Evolutionary conservation across 2,113 vertebrate genomes (phyloP), one percentile per base, ranked within the genome.

Genomic region (Synodontis membranacea): DNA sequence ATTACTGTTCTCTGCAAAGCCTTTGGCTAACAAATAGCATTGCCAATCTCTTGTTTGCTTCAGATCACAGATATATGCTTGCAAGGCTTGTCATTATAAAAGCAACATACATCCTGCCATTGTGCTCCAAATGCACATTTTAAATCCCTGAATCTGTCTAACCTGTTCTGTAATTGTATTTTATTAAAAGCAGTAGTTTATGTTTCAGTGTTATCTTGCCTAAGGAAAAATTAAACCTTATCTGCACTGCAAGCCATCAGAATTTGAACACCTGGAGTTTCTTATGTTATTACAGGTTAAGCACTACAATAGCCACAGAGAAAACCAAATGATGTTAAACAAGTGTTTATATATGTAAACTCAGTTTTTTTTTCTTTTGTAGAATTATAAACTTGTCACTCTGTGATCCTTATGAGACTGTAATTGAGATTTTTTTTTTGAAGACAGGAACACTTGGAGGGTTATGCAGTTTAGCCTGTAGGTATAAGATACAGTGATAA

Each of bases 21-120:
- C 94, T 93, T 94, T 94, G 93, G 90, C 91, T 92, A 95, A 94
- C 95, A 95, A 94, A 95, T 95, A 94, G 94, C 94, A 94, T 92
- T 94, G 91, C 91, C 94, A 94, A 95, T 94, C 62, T 34, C 68
- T 84, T 80, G 75, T 84, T 90, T 87, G 80, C 80, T 82, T 79
- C 56, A 68, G 83, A 83, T 80, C 46, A 25, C 54, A 74, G 79
- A 84, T 60, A 83, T 94, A 93, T 93, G 89, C 90, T 91, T 83
- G 48, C 82, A 87, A 86, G 89, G 87, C 89, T 85, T 70, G 85
- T 62, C 86, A 86, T 54, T 84, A 83, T 83, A 82, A 83, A 79
- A 84, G 88, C 81, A 52, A 72, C 83, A 88, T 48, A 89, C 70
- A 91, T 88, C 84, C 87, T 74, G 42, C 83, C 80, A 88, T 89